Percentiles rank a stretch among this genome's conserved stretches.
Evolutionary conservation across 2,888 invertebrate genomes (phyloP).

Genomic region (Ochropleura plecta): DNA sequence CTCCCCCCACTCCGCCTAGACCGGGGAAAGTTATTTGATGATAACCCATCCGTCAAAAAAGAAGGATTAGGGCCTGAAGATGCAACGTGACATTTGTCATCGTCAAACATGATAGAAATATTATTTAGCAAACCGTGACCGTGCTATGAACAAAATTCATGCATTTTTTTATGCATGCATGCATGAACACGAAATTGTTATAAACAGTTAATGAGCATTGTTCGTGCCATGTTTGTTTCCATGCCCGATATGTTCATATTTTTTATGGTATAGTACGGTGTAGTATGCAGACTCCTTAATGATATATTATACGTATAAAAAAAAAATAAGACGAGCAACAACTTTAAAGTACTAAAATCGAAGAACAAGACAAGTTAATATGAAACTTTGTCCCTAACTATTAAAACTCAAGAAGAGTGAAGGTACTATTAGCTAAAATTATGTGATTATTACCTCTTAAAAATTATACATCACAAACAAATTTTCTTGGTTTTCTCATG

Average conservation of each 20-base stretch:
- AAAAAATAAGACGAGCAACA: too few relatives aligned
- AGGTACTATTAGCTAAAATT: not conserved
- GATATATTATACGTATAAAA: not conserved
- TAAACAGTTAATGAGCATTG: too few relatives aligned
- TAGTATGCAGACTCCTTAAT: not conserved
- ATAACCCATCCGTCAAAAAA: too few relatives aligned
- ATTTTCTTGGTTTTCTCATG: not conserved
- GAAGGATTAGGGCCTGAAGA: too few relatives aligned
- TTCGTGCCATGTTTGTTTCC: too few relatives aligned
- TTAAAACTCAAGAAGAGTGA: not conserved
- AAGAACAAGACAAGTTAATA: not conserved
- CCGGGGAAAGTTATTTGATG: too few relatives aligned
- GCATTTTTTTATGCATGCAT: too few relatives aligned
- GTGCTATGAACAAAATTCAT: too few relatives aligned
- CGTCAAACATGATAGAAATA: not conserved
- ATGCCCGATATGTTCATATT: too few relatives aligned
- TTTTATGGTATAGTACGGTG: not conserved
- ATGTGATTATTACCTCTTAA: not conserved
- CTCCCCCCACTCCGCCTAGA: too few relatives aligned
- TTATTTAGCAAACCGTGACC: not conserved
- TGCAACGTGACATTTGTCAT: not conserved
- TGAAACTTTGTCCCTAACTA: not conserved
- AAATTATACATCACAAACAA: not conserved
- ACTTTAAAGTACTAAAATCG: not conserved
- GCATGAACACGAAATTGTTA: too few relatives aligned